Base-by-base conservation (phyloP, 2,888 invertebrate species). In the Smittia aterrima region DNA sequence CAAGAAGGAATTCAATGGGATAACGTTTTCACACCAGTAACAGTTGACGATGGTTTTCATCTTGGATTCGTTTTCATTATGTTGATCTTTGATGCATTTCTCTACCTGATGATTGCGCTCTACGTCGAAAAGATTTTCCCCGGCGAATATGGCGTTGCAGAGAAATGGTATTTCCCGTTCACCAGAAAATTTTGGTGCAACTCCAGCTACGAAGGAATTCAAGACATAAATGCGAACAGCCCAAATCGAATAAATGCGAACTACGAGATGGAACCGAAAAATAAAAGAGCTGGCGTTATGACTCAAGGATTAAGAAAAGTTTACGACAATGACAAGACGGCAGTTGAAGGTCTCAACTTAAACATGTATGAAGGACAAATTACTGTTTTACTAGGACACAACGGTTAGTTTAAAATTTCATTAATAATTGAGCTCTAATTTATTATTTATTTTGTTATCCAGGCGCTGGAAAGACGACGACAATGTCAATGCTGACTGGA, bases 321-420 rank as follows among this genome's bases (percentile, higher is more conserved):
- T 9, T 75, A 54, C 67, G 38, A 25, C 7, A 53, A 32, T 16
- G 38, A 72, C 85, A 86, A 79, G 78, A 79, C 84, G 13, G 89
- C 88, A 0, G 89, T 90, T 0, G 84, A 87, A 77, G 86, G 88
- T 77, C 82, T 92, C 75, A 86, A 85, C 40, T 78, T 92, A 76
- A 90, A 91, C 77, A 89, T 94, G 85, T 94, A 91, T 79, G 88
- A 91, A 79, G 89, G 90, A 72, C 92, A 95, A 83, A 93, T 93
- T 76, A 93, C 93, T 0, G 92, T 91, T 0, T 77, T 85, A 47
- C 79, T 85, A 16, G 64, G 64, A 1, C 16, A 16, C 3, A 16
- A 47, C 11, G 16, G n/a, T n/a, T 6, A 40, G 40, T 53, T 53
- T 53, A 53, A 7, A 16, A 11, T 53, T 53, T 13, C 2, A 22